phyloP scores from a whole-genome alignment of 2,113 vertebrate genomes.

The Microcebus ravelobensis region DNA sequence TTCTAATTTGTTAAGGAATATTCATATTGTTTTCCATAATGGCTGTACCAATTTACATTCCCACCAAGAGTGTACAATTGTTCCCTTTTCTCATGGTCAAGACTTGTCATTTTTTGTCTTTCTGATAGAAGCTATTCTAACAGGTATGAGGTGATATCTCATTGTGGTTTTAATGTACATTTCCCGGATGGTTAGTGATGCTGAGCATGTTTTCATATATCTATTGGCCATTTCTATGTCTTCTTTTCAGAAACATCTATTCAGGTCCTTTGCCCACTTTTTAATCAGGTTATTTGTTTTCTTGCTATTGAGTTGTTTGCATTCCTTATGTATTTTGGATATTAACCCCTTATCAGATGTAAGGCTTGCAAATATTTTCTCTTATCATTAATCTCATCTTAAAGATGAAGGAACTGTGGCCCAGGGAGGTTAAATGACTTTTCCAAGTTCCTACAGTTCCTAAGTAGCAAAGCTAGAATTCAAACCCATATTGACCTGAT shows the following conservation, averaged over 20 bases:
- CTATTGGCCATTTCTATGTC: neutral
- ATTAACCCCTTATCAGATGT: neutral
- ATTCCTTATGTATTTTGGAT: neutral
- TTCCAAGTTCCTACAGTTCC: neutral
- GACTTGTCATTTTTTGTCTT: neutral
- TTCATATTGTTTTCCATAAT: neutral
- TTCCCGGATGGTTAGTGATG: neutral
- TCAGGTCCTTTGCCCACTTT: neutral
- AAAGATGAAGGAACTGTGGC: neutral
- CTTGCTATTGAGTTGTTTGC: neutral
- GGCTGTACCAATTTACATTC: neutral
- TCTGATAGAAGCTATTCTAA: neutral
- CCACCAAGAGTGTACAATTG: neutral
- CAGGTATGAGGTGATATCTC: neutral
- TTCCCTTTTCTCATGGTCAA: neutral
- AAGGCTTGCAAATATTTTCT: neutral
- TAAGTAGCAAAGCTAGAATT: neutral
- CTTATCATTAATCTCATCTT: neutral
- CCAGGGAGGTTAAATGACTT: neutral
- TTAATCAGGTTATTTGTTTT: neutral
- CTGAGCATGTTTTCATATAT: neutral
- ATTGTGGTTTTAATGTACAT: neutral
- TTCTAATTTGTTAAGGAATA: neutral
- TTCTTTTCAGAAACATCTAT: neutral
- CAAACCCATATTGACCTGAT: neutral